phyloP scores from a whole-genome alignment of 1,140 invertebrate genomes.

The Dinoponera quadriceps region DNA sequence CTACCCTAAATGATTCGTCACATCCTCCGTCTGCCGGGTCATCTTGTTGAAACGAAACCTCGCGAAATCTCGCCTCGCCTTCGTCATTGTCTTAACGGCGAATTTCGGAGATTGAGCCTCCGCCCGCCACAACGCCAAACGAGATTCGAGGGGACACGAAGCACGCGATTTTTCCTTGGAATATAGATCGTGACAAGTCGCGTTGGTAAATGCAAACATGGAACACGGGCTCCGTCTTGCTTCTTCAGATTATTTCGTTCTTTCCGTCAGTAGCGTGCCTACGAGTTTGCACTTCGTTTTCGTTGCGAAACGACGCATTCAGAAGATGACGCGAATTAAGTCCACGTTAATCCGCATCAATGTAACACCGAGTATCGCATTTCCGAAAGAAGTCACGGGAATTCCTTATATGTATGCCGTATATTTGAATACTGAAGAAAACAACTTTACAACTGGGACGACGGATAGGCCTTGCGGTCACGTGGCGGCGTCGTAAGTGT shows the following conservation, averaged over 20 bases:
- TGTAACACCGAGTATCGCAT: conserved; percentile 26
- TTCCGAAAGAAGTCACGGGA: conserved; percentile 22
- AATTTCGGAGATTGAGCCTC: not conserved
- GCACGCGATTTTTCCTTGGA: not conserved
- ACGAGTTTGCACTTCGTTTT: not conserved
- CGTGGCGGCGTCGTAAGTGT: conserved; percentile 54
- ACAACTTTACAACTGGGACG: conserved; percentile 8
- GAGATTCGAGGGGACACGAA: not conserved
- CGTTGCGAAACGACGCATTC: not conserved
- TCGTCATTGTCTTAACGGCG: not conserved
- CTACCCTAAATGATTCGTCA: conserved; percentile 18
- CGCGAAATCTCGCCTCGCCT: not conserved
- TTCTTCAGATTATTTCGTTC: too few relatives aligned
- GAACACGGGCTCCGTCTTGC: not conserved
- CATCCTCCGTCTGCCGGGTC: not conserved
- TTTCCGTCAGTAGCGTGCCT: not conserved
- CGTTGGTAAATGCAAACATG: not conserved
- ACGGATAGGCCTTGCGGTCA: conserved; percentile 42
- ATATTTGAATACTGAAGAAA: conserved; percentile 47
- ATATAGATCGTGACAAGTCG: not conserved
- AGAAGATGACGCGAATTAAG: not conserved
- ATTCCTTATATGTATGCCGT: conserved; percentile 22
- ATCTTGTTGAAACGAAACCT: not conserved
- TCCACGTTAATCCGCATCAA: not conserved
- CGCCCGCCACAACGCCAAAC: not conserved